Conservation (phyloP, 2,113 vertebrate genomes). For the Hydrochoerus hydrochaeris region DNA sequence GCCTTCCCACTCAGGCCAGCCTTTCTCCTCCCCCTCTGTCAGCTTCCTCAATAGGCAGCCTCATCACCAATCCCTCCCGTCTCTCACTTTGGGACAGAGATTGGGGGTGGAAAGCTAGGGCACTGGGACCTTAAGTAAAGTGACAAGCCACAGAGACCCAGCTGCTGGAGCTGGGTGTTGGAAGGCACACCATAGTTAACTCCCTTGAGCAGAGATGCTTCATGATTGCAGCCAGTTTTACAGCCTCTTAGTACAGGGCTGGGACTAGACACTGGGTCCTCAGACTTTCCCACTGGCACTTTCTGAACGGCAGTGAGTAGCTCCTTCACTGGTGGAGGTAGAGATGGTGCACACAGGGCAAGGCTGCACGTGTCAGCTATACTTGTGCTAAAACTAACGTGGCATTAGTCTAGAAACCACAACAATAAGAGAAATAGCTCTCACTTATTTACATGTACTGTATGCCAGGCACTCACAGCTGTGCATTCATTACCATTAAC, state of each 20-base stretch:
- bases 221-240: background rate
- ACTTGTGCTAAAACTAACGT: background rate
- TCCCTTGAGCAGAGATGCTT: background rate
- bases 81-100: background rate
- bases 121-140: background rate
- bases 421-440: background rate
- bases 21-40: background rate
- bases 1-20: conserved; percentile 59
- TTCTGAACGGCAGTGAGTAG: background rate
- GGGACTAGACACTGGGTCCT: background rate
- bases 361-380: background rate
- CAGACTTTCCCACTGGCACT: background rate
- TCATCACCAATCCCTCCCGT: background rate
- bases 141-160: background rate
- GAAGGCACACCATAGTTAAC: background rate
- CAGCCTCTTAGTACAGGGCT: background rate
- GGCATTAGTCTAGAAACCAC: background rate
- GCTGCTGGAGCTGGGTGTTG: background rate
- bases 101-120: background rate
- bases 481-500: background rate
- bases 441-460: background rate
- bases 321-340: background rate
- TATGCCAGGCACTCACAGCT: background rate
- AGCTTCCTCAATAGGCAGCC: background rate
- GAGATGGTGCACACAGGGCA: no score